Percentiles rank a stretch among this genome's conserved stretches.
These are phyloP conservation scores for Macropis europaea DNA, from an alignment of 2,888 invertebrate species.

Conservation along the genomic window DNA sequence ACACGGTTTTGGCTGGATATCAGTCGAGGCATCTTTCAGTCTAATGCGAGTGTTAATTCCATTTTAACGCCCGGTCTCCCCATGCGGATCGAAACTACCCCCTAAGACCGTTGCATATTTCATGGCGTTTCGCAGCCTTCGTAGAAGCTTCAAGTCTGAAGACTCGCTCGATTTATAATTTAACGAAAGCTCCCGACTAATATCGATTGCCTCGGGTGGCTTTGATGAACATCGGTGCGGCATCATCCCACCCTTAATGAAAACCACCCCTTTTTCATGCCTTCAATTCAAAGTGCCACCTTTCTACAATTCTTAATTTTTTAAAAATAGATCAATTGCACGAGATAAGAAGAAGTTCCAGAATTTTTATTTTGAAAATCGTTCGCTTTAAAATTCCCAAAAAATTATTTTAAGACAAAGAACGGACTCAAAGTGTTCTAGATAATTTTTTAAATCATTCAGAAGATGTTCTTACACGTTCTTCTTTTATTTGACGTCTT, in stretches of 20 bases:
- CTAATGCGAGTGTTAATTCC: slow-evolving; percentile 71
- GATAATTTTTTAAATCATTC: too few relatives aligned
- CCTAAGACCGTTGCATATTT: slow-evolving; percentile 78
- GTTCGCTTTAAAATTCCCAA: too few relatives aligned
- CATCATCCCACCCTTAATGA: background rate
- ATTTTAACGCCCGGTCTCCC: slow-evolving; percentile 66
- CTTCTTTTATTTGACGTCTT: too few relatives aligned
- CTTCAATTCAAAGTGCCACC: too few relatives aligned
- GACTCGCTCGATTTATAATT: slow-evolving; percentile 74
- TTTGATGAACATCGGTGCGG: slow-evolving; percentile 58
- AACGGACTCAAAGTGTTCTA: too few relatives aligned
- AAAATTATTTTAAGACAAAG: too few relatives aligned
- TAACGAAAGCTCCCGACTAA: slow-evolving; percentile 53
- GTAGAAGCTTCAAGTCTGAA: slow-evolving; percentile 61
- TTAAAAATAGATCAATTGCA: too few relatives aligned
- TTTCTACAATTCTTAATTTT: too few relatives aligned
- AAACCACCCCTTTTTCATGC: background rate
- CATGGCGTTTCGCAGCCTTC: slow-evolving; percentile 65
- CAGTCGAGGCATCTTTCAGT: slow-evolving; percentile 30
- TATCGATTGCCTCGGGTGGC: slow-evolving; percentile 67
- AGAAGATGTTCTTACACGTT: too few relatives aligned
- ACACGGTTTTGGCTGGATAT: slow-evolving; percentile 41
- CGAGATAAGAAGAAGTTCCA: too few relatives aligned
- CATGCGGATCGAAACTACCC: slow-evolving; percentile 71
- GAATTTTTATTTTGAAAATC: too few relatives aligned